Evolutionary conservation across 1,140 invertebrate species (phyloP), one percentile per base, ranked within the genome.

Genomic region (Cephus cinctus): DNA sequence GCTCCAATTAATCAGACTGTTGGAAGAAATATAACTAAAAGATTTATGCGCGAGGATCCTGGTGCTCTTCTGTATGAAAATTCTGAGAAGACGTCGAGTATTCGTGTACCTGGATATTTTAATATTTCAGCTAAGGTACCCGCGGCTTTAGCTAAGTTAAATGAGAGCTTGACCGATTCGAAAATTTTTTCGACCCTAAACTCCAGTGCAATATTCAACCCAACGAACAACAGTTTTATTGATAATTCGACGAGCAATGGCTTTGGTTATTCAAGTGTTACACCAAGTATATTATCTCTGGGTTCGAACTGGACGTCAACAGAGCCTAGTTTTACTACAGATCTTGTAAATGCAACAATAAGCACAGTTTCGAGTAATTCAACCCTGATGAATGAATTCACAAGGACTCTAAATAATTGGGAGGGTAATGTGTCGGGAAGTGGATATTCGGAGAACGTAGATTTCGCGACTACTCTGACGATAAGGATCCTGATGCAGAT

Each of bases 401-500:
- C n/a, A n/a, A n/a, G n/a, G n/a, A n/a, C n/a, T n/a, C n/a, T n/a
- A n/a, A n/a, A n/a, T n/a, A n/a, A n/a, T n/a, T n/a, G n/a, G n/a
- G n/a, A n/a, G n/a, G n/a, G n/a, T n/a, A n/a, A n/a, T n/a, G n/a
- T n/a, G n/a, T n/a, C n/a, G n/a, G n/a, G n/a, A n/a, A n/a, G n/a
- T n/a, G n/a, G n/a, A n/a, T n/a, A n/a, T n/a, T n/a, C n/a, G n/a
- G 55, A 59, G 12, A 62, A 62, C 25, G 50, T 65, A 31, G 52
- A 70, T 51, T 67, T 67, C 73, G 77, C 57, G 72, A 74, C 81
- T 35, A 83, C 80, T 43, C 78, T 90, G 43, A 75, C 83, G 35
- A 83, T 91, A n/a, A 81, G 90, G 60, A 77, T 89, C 42, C 73
- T 95, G 31, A 83, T 93, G 46, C 94, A 98, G 62, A 58, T 92